phyloP scores from a whole-genome alignment of 2,888 invertebrate species.

The Drosophila paracracens region DNA sequence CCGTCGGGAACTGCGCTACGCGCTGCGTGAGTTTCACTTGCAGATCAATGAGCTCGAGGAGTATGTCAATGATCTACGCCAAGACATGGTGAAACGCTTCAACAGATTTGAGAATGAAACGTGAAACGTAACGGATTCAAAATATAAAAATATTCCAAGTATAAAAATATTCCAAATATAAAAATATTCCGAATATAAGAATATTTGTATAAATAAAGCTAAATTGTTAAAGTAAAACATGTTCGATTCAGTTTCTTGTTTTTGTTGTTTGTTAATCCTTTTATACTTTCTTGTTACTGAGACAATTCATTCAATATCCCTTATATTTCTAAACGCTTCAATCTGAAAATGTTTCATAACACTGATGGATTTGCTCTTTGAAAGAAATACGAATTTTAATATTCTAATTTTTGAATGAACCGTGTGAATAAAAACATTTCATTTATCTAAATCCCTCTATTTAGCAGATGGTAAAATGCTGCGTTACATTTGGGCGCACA shows the following conservation, averaged over 20 bases:
- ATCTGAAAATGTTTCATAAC: too few relatives aligned
- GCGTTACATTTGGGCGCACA: slow-evolving; percentile 17
- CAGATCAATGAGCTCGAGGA: slow-evolving; percentile 43
- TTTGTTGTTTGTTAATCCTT: background rate
- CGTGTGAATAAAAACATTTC: background rate
- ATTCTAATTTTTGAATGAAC: too few relatives aligned
- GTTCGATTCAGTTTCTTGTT: background rate
- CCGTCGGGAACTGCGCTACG: slow-evolving; percentile 1
- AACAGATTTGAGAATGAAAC: background rate
- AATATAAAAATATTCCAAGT: background rate
- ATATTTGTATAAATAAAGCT: background rate
- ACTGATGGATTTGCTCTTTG: too few relatives aligned
- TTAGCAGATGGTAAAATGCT: too few relatives aligned
- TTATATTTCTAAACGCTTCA: too few relatives aligned
- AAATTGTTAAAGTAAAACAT: background rate
- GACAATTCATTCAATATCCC: too few relatives aligned
- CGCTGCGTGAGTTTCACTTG: slow-evolving; percentile 32
- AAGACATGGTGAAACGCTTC: slow-evolving; percentile 30
- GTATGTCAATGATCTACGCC: slow-evolving; percentile 35
- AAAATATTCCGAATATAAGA: too few relatives aligned
- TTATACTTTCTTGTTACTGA: too few relatives aligned
- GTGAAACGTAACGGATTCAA: background rate
- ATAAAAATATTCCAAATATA: background rate
- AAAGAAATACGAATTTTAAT: background rate
- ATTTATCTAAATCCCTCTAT: too few relatives aligned